phyloP scores from a whole-genome alignment of 1,140 invertebrate genomes.

The Drosophila pachea region DNA sequence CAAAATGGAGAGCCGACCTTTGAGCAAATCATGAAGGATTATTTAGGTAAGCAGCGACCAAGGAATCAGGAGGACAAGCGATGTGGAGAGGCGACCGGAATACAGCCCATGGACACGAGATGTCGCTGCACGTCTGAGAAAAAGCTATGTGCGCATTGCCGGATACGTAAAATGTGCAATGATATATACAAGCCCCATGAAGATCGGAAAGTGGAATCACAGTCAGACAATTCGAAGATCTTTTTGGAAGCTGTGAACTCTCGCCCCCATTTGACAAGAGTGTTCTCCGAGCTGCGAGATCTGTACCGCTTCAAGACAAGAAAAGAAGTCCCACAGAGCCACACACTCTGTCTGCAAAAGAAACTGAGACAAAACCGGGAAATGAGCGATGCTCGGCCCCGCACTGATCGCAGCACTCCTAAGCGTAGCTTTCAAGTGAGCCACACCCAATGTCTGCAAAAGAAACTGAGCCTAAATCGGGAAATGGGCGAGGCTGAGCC shows the following conservation, averaged over 20 bases:
- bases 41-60: conserved; percentile 8
- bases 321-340: no score
- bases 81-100: neutral
- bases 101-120: neutral
- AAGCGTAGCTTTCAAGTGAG: no score
- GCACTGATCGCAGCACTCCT: no score
- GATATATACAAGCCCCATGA: conserved; percentile 45
- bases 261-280: conserved; percentile 55
- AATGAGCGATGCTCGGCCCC: no score
- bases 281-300: conserved; percentile 63
- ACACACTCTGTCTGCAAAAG: no score
- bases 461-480: no score
- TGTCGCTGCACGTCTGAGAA: conserved; percentile 54
- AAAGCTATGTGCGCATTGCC: conserved; percentile 59
- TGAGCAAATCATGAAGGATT: conserved; percentile 41
- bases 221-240: conserved; percentile 29
- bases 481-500: no score
- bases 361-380: no score
- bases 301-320: no score
- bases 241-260: conserved; percentile 35
- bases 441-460: no score
- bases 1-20: conserved; percentile 14
- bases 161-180: conserved; percentile 54
- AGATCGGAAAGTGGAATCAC: conserved; percentile 5
- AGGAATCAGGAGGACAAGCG: conserved; percentile 10